These are phyloP conservation scores for Helobdella robusta DNA, from an alignment of 2,888 invertebrate genomes.

Conservation along the genomic window DNA sequence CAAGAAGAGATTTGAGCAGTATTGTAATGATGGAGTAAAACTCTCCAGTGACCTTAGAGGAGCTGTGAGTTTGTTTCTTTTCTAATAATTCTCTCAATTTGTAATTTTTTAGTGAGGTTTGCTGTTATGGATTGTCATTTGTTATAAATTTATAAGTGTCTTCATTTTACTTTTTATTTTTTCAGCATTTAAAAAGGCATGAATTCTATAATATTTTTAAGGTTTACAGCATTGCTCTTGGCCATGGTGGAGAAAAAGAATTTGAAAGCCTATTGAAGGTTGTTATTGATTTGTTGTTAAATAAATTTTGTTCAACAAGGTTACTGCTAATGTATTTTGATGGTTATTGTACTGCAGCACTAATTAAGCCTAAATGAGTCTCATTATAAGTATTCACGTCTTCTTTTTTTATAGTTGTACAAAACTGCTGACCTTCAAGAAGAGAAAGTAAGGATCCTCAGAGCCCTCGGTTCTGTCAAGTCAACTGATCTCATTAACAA, in stretches of 20 bases:
- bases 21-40: slow-evolving; percentile 49
- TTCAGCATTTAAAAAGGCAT: neutral
- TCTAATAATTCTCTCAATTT: neutral
- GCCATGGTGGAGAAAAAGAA: slow-evolving; percentile 61
- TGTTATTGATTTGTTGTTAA: too few relatives aligned
- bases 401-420: slow-evolving; percentile 49
- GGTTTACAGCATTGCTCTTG: slow-evolving; percentile 72
- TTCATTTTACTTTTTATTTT: neutral
- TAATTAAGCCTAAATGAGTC: too few relatives aligned
- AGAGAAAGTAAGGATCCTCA: slow-evolving; percentile 80
- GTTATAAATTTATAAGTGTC: neutral
- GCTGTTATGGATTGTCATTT: neutral
- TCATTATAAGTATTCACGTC: neutral
- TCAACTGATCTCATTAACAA: slow-evolving; percentile 63
- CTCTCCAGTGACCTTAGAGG: slow-evolving; percentile 77
- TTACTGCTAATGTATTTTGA: neutral
- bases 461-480: slow-evolving; percentile 70
- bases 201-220: slow-evolving; percentile 31
- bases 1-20: slow-evolving; percentile 60
- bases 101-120: neutral
- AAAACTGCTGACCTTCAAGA: slow-evolving; percentile 77
- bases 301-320: neutral
- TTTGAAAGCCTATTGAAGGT: slow-evolving; percentile 68
- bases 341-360: too few relatives aligned
- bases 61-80: slow-evolving; percentile 52